Percentiles rank a stretch among this genome's conserved stretches.
These are phyloP conservation scores for Whitmania pigra DNA, from an alignment of 1,140 invertebrate genomes.

Conservation along the genomic window DNA sequence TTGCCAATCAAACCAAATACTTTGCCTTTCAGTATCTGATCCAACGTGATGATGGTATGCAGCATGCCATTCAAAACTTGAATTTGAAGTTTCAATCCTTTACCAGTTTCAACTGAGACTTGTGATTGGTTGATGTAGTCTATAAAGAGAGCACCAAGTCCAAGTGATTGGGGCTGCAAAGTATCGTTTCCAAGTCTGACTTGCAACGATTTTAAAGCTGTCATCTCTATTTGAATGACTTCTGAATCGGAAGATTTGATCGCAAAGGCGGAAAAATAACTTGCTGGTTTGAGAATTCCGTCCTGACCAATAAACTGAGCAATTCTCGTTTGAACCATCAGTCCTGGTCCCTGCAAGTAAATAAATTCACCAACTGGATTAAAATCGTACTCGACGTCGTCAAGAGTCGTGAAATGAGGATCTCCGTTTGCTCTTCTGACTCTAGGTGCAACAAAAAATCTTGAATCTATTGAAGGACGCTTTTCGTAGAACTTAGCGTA, in stretches of 20 bases:
- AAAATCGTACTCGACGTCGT: slow-evolving; percentile 76
- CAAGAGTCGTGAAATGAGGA: slow-evolving; percentile 83
- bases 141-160: not conserved
- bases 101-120: not conserved
- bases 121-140: slow-evolving; percentile 2
- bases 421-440: slow-evolving; percentile 52
- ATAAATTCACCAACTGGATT: slow-evolving; percentile 91
- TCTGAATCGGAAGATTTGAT: not conserved
- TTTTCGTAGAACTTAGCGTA: not conserved
- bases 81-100: not conserved
- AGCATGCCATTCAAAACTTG: not conserved
- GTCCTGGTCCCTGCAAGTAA: not conserved
- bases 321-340: slow-evolving; percentile 8
- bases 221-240: not conserved
- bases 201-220: not conserved
- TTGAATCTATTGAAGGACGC: not conserved
- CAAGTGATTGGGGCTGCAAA: not conserved
- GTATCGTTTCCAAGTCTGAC: not conserved
- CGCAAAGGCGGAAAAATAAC: slow-evolving; percentile 8
- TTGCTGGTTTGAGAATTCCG: not conserved
- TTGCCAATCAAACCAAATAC: slow-evolving; percentile 6
- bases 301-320: not conserved
- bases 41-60: not conserved
- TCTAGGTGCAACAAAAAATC: not conserved
- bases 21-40: not conserved